Evolutionary conservation across 2,113 vertebrate species (phyloP), one percentile per base, ranked within the genome.

Genomic region (Macquaria ambigua): DNA sequence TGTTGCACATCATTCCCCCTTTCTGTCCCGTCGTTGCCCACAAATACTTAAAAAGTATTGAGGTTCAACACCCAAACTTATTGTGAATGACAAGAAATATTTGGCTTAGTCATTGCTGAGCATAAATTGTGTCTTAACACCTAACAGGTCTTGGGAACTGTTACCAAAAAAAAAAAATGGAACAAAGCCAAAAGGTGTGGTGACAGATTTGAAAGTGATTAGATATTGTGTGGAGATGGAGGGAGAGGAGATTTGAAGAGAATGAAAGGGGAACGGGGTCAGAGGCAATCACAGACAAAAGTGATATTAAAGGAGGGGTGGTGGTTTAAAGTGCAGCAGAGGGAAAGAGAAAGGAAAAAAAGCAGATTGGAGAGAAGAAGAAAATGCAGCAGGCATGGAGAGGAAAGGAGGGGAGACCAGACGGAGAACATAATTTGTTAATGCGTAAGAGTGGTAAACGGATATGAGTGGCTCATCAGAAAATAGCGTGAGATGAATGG

Each of bases 241-340:
- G 67, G 37, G 67, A 88, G 80, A 68, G 77, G 69, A 67, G 82
- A 91, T 93, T 84, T 91, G 85, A 84, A 85, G 89, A 56, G 86
- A 93, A 89, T 85, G 88, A 86, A 88, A 90, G 89, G 86, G 82
- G 81, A 90, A 87, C 58, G 70, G 90, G 94, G 93, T 91, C 86
- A 89, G 76, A 89, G 55, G 90, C 93, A 93, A 95, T 93, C 90
- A 71, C 79, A 83, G 86, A 93, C 82, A 63, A 82, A 74, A 88
- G 90, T 80, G 87, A 79, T 82, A 79, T 74, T 74, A 88, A 87
- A 90, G 64, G 71, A 72, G 56, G 48, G 81, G 71, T 46, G 64
- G 71, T 5, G 80, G 52, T 61, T 34, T 37, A 14, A 71, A 59
- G 68, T 81, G 80, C 74, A 71, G 62, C 34, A 9, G n/a, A 48